Evolutionary conservation across 1,140 invertebrate species (phyloP).

Genomic region (Batillaria attramentaria): DNA sequence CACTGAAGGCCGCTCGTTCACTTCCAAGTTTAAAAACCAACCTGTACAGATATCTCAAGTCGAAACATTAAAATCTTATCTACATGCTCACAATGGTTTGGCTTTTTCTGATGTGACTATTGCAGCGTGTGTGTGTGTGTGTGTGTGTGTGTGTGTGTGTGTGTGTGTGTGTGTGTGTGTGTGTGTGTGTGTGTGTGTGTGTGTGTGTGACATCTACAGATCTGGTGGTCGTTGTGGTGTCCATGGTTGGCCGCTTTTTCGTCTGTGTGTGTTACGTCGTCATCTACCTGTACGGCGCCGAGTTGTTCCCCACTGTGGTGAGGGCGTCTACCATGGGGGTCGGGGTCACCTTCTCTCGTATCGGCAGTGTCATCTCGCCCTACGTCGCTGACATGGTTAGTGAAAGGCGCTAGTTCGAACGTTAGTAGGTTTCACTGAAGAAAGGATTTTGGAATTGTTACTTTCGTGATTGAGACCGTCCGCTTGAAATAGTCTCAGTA

Average conservation of each 20-base stretch:
- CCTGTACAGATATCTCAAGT: no score
- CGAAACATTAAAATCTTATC: no score
- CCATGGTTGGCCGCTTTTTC: background rate
- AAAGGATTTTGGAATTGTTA: no score
- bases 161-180: background rate
- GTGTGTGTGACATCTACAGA: no score
- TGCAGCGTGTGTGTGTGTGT: background rate
- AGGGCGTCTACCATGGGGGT: slow-evolving; percentile 23
- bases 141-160: background rate
- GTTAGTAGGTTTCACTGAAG: no score
- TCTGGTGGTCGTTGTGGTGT: background rate
- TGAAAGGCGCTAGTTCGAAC: no score
- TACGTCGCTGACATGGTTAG: slow-evolving; percentile 31
- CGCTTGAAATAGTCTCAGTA: no score
- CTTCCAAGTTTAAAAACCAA: no score
- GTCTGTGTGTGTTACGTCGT: background rate
- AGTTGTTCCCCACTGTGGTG: slow-evolving; percentile 32
- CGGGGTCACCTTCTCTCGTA: slow-evolving; percentile 15
- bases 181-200: no score
- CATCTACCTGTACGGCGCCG: slow-evolving; percentile 28
- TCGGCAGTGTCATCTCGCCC: slow-evolving; percentile 25
- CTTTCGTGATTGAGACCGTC: no score
- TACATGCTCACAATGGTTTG: no score
- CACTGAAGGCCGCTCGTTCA: no score
- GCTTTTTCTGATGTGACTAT: background rate